Percentiles rank a stretch among this genome's conserved stretches.
These are phyloP conservation scores for Chionis minor DNA, from an alignment of 2,113 vertebrate species.

Conservation along the genomic window DNA sequence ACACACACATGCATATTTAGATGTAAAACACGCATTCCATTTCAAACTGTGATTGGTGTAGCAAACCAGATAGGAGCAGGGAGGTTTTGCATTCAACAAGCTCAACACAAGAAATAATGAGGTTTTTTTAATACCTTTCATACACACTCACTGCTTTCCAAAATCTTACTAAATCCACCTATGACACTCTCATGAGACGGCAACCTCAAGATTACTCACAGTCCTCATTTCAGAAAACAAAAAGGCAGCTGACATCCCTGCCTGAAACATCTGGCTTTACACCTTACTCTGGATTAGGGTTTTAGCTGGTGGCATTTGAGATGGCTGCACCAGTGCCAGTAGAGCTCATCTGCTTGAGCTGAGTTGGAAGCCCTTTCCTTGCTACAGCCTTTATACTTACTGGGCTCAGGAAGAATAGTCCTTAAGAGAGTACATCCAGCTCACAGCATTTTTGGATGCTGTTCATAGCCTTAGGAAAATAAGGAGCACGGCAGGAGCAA, in stretches of 20 bases:
- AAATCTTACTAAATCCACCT: background rate
- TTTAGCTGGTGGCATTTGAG: background rate
- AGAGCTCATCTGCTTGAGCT: background rate
- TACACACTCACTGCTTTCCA: background rate
- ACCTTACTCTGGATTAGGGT: background rate
- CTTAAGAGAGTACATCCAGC: background rate
- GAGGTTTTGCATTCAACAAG: background rate
- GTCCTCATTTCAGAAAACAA: background rate
- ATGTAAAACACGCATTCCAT: background rate
- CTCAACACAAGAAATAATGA: background rate
- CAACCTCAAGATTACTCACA: background rate
- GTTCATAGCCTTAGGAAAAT: background rate
- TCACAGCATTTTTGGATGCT: background rate
- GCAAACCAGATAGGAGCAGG: background rate
- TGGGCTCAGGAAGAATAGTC: background rate
- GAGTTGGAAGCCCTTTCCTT: background rate
- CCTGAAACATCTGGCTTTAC: background rate
- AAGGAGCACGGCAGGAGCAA: background rate
- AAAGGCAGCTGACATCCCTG: background rate
- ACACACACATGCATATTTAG: background rate
- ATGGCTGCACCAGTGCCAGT: background rate
- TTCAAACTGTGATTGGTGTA: background rate
- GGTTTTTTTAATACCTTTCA: background rate
- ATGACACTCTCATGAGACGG: background rate
- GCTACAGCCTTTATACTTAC: background rate